Conservation (phyloP, 2,888 invertebrate species). For the Liodrosophila aerea region DNA sequence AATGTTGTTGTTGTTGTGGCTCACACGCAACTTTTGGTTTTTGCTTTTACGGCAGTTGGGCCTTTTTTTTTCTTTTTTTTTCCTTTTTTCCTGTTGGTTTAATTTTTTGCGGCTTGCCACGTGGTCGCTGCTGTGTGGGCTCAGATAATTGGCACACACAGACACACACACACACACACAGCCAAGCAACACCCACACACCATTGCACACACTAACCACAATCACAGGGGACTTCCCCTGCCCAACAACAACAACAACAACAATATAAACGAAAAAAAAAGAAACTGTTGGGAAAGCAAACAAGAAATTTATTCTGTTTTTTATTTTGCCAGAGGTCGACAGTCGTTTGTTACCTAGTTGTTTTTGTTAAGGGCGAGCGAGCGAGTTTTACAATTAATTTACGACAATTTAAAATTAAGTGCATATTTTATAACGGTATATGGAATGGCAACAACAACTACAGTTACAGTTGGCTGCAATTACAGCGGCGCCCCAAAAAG, state of each 20-base stretch:
- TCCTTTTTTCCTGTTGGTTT: constrained; percentile 4
- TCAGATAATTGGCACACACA: constrained; percentile 51
- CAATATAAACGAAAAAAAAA: no score
- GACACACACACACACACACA: constrained; percentile 13
- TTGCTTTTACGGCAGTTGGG: constrained; percentile 22
- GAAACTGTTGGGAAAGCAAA: neutral
- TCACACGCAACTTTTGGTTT: constrained; percentile 51
- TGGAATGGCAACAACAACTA: constrained; percentile 10
- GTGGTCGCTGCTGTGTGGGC: constrained; percentile 45
- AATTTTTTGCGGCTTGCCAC: constrained; percentile 49
- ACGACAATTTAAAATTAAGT: constrained; percentile 67
- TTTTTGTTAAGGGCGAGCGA: constrained; percentile 11
- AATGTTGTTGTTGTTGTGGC: constrained; percentile 1
- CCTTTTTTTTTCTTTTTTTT: constrained; percentile 13
- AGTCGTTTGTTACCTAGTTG: constrained; percentile 16
- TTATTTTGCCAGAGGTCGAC: neutral
- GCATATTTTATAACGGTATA: constrained; percentile 52
- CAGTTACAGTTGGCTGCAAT: constrained; percentile 33
- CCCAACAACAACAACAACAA: no score
- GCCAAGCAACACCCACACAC: neutral
- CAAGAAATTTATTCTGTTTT: neutral
- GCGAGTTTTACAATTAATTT: constrained; percentile 61
- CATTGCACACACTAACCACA: constrained; percentile 4
- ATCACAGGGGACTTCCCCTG: constrained; percentile 11
- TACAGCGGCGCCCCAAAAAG: constrained; percentile 43